These are phyloP conservation scores for Silvanus unidentatus DNA, from an alignment of 2,888 invertebrate genomes.

Conservation along the genomic window DNA sequence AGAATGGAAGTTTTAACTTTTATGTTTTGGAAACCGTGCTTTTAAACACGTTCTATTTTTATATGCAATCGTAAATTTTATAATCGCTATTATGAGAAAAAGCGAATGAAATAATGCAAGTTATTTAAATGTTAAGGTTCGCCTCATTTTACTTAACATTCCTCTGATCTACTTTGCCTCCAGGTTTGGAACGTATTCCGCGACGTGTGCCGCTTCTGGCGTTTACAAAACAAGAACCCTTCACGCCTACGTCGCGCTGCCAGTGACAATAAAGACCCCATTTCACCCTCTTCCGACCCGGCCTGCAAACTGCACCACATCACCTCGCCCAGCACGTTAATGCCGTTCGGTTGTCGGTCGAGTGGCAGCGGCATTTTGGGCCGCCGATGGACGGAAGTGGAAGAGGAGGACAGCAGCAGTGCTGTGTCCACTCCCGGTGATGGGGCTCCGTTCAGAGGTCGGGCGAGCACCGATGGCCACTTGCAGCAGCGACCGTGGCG, in stretches of 20 bases:
- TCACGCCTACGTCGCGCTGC: slow-evolving; percentile 54
- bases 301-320: neutral
- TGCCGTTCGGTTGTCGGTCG: slow-evolving; percentile 32
- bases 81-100: too few relatives aligned
- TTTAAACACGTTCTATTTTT: too few relatives aligned
- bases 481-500: slow-evolving; percentile 55
- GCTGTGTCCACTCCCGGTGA: slow-evolving; percentile 38
- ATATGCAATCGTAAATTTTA: too few relatives aligned
- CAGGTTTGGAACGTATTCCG: slow-evolving; percentile 71
- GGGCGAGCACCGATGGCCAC: slow-evolving; percentile 71
- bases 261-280: slow-evolving; percentile 52
- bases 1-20: too few relatives aligned
- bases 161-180: too few relatives aligned
- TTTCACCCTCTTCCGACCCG: slow-evolving; percentile 45
- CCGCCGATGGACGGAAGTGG: slow-evolving; percentile 58
- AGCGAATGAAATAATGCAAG: too few relatives aligned
- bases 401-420: slow-evolving; percentile 51
- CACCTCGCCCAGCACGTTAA: slow-evolving; percentile 35
- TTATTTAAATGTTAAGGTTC: too few relatives aligned
- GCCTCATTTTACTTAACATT: too few relatives aligned
- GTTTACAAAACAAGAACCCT: slow-evolving; percentile 64
- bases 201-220: slow-evolving; percentile 71
- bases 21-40: too few relatives aligned
- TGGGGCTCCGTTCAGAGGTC: slow-evolving; percentile 58
- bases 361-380: slow-evolving; percentile 19